These are phyloP conservation scores for Tinamus major DNA, from an alignment of 2,797 vertebrate genomes.

Conservation along the genomic window DNA sequence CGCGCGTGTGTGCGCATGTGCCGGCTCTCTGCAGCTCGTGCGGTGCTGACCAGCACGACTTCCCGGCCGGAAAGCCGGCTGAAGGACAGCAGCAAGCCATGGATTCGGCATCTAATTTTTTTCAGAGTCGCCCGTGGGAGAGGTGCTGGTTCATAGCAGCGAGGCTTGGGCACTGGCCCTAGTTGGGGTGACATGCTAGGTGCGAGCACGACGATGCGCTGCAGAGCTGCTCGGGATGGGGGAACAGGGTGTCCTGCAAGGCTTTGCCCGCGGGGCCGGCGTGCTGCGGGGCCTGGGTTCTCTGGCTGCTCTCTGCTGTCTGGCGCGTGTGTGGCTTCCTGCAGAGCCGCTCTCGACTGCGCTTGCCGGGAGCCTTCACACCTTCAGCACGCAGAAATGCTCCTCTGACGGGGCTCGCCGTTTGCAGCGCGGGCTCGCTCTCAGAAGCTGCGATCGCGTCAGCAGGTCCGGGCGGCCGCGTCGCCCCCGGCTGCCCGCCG, in stretches of 20 bases:
- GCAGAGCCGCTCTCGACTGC: neutral
- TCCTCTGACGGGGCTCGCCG: neutral
- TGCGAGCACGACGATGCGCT: neutral
- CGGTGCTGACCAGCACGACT: neutral
- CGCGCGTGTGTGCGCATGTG: no score
- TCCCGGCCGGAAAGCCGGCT: neutral
- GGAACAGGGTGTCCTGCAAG: neutral
- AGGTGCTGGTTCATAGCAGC: neutral
- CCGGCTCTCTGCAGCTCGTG: neutral
- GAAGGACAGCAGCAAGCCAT: neutral
- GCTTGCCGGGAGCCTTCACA: neutral
- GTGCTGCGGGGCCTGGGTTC: neutral
- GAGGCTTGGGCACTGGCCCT: neutral
- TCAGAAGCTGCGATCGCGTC: neutral
- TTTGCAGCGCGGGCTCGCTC: slow-evolving; percentile 28
- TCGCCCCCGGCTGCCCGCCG: neutral
- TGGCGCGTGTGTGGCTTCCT: neutral
- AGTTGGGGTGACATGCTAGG: neutral
- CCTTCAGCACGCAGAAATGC: neutral
- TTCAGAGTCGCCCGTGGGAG: neutral
- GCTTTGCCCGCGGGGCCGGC: accelerated
- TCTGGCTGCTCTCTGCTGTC: neutral
- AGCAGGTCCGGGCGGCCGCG: neutral
- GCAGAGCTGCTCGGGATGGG: neutral
- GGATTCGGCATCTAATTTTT: neutral